Evolutionary conservation across 2,888 invertebrate species (phyloP), one percentile per base, ranked within the genome.

Genomic region (Altica lythri): DNA sequence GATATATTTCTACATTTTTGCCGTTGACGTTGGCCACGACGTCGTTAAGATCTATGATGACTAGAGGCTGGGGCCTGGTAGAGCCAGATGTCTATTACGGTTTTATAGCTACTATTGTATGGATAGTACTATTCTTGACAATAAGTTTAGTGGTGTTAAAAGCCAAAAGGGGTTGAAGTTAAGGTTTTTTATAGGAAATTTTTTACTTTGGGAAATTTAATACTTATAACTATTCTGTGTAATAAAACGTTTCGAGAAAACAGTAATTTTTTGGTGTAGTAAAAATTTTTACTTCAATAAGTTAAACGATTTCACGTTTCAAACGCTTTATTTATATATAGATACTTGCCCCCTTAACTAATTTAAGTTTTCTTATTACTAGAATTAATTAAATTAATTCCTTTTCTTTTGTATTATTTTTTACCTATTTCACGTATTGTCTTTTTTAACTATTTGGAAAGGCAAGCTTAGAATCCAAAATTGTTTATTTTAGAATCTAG

Each of bases 1-100:
- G 74, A 51, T 92, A 92, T 75, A 84, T 95, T 46, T 89, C 93
- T 1, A 83, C 89, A 37, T 86, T 88, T 66, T 82, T 95, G 44
- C 95, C 95, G 0, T 78, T 95, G 45, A 95, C 95, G 0, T 81
- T 93, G 73, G 93, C 95, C n/a, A 94, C 94, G n/a, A 90, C 93
- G 32, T 88, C 94, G 1, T 80, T 95, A 44, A 81, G 95, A 45
- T 89, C 90, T 46, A 90, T 94, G 77, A 80, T 94, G 40, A 92
- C 92, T 0, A 80, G 93, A 63, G 95, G 95, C 38, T 94, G 95
- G 94, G 83, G 84, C 37, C 81, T 95, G 48, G 72, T 81, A 0
- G 90, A 93, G 70, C 81, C 86, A 0, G 89, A 89, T 46, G 95
- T 95, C 0, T 95, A 93, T 77, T 84, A 87, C 73, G 95, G 95